Evolutionary conservation across 30 jellyfish, hydroid and myxozoan genomes (phyloP).

Genomic region (Pseudorhiza aurosa): DNA sequence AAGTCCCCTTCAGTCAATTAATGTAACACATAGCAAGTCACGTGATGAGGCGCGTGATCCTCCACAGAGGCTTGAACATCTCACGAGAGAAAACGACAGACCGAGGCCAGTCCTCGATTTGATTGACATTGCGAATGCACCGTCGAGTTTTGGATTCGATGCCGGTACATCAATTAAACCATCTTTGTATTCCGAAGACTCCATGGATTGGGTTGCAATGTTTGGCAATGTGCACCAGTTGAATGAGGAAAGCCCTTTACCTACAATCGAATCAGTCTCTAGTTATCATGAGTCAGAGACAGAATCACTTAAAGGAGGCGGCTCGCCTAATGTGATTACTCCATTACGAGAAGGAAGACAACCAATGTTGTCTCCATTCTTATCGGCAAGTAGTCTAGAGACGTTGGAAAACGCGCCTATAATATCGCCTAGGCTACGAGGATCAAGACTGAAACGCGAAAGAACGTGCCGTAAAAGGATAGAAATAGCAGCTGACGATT

Average conservation of each 20-base stretch:
- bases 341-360: conserved; percentile 37
- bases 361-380: conserved; percentile 66
- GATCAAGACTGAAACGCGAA: conserved; percentile 17
- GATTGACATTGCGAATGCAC: conserved; percentile 1
- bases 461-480: conserved; percentile 54
- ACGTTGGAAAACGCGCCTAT: conserved; percentile 88
- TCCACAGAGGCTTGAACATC: background rate
- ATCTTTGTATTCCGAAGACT: conserved; percentile 42
- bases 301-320: background rate
- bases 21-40: background rate
- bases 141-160: conserved; percentile 13
- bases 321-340: conserved; percentile 11
- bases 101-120: conserved; percentile 30
- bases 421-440: conserved; percentile 69
- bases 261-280: conserved; percentile 27
- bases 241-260: conserved; percentile 18
- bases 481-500: conserved; percentile 14
- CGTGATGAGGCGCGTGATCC: no score
- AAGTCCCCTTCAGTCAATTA: background rate
- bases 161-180: conserved; percentile 18
- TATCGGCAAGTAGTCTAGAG: conserved; percentile 88
- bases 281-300: conserved; percentile 26
- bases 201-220: conserved; percentile 80
- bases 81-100: background rate
- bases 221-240: conserved; percentile 27